Conservation (phyloP, 2,797 vertebrate genomes). For the Mycteria americana region DNA sequence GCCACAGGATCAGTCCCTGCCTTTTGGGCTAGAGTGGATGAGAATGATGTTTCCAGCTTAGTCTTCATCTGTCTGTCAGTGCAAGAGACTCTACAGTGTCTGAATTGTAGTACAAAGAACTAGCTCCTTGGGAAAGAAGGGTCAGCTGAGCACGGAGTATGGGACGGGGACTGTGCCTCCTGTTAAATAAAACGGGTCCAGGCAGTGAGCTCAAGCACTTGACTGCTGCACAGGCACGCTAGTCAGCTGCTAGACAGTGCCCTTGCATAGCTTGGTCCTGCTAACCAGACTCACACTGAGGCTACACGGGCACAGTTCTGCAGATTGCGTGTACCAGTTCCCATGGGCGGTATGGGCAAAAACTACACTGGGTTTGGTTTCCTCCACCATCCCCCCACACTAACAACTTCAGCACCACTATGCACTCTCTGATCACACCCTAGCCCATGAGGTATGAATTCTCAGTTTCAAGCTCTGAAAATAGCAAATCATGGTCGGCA, state of each 20-base stretch:
- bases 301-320: neutral
- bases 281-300: neutral
- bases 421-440: neutral
- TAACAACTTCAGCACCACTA: neutral
- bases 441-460: neutral
- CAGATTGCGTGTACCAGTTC: neutral
- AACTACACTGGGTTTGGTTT: neutral
- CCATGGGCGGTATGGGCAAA: neutral
- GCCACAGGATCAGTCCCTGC: neutral
- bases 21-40: neutral
- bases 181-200: neutral
- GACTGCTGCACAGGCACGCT: neutral
- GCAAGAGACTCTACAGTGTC: neutral
- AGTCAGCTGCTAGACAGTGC: neutral
- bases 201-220: neutral
- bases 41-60: neutral
- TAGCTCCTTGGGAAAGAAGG: neutral
- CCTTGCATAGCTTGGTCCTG: neutral
- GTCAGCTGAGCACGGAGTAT: neutral
- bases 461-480: neutral
- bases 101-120: neutral
- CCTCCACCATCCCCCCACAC: neutral
- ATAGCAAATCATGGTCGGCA: neutral
- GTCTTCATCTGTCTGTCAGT: neutral
- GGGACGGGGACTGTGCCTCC: neutral